Evolutionary conservation across 2,113 vertebrate species (phyloP).

Genomic region (Ptyas mucosa): DNA sequence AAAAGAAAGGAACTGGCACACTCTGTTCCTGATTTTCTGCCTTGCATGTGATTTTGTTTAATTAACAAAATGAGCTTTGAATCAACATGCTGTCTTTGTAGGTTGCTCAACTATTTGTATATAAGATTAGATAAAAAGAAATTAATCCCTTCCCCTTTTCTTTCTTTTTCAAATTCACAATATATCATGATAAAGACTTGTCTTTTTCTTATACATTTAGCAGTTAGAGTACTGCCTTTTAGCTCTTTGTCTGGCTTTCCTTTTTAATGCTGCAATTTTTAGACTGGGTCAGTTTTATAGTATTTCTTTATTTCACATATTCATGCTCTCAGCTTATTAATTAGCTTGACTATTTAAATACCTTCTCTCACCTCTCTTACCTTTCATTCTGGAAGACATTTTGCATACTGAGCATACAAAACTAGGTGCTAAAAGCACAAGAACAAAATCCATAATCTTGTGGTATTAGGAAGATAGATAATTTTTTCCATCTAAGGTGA

Average conservation of each 20-base stretch:
- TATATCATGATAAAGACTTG: background rate
- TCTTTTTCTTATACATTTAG: background rate
- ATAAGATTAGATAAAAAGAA: slow-evolving; percentile 1
- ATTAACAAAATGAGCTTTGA: slow-evolving; percentile 52
- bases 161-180: background rate
- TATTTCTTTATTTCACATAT: background rate
- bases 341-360: background rate
- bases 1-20: slow-evolving; percentile 51
- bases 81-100: slow-evolving; percentile 40
- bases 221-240: background rate
- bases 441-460: background rate
- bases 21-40: slow-evolving; percentile 48
- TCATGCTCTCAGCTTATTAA: background rate
- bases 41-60: slow-evolving; percentile 51
- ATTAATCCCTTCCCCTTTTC: slow-evolving; percentile 33
- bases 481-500: background rate
- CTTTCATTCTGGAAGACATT: background rate
- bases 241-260: background rate
- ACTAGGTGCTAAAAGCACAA: background rate
- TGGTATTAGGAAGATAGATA: background rate
- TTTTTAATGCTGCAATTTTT: background rate
- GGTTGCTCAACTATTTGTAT: slow-evolving; percentile 46
- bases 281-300: background rate
- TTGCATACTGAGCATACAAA: background rate
- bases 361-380: background rate